Conservation (phyloP, 2,797 vertebrate species). For the Ambastaia sidthimunki region DNA sequence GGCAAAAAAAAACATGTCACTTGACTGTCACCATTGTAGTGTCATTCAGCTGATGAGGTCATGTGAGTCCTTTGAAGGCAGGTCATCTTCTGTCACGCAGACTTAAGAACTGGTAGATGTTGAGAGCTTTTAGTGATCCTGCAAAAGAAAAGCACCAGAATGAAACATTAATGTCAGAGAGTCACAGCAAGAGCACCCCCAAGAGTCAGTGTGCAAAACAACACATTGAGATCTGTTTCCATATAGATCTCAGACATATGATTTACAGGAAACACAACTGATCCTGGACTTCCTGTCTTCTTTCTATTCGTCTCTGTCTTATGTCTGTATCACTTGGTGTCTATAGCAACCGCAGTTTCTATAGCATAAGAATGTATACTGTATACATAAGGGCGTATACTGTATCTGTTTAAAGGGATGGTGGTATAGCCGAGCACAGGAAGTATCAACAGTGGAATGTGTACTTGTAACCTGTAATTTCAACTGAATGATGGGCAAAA, state of each 20-base stretch:
- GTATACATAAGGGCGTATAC: not conserved
- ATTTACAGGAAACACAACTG: not conserved
- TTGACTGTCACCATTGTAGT: not conserved
- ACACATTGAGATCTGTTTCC: not conserved
- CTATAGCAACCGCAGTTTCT: not conserved
- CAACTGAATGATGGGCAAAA: slow-evolving; percentile 34
- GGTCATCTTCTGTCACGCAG: slow-evolving; percentile 35
- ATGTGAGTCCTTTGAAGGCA: slow-evolving; percentile 20
- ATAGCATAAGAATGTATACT: not conserved
- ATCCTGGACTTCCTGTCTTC: slow-evolving; percentile 2
- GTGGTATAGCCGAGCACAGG: not conserved
- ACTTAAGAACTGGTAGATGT: slow-evolving; percentile 27
- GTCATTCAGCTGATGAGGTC: slow-evolving; percentile 4
- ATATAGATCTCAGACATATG: not conserved
- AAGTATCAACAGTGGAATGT: slow-evolving; percentile 12
- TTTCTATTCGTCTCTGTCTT: not conserved
- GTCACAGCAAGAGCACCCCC: slow-evolving; percentile 30
- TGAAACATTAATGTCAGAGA: slow-evolving; percentile 42
- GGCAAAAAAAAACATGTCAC: slow-evolving; percentile 6
- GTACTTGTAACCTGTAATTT: slow-evolving; percentile 28
- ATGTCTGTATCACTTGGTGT: not conserved
- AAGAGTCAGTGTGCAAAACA: slow-evolving; percentile 23
- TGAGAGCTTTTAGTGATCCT: slow-evolving; percentile 43
- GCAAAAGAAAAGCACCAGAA: slow-evolving; percentile 20
- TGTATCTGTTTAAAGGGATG: slow-evolving; percentile 4